phyloP scores from a whole-genome alignment of 2,113 vertebrate species.

The Pongo pygmaeus region DNA sequence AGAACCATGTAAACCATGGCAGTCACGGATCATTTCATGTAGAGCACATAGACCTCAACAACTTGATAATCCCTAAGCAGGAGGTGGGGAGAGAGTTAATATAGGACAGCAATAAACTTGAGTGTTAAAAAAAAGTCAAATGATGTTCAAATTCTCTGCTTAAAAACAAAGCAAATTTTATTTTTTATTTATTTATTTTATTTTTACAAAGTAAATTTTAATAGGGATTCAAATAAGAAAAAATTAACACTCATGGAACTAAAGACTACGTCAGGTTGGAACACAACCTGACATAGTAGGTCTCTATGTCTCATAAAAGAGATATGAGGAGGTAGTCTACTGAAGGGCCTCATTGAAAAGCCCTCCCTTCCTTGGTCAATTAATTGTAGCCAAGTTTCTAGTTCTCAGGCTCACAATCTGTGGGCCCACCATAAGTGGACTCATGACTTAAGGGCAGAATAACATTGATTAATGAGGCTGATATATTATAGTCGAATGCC shows the following conservation, averaged over 20 bases:
- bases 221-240: slow-evolving; percentile 10
- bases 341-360: background rate
- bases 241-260: background rate
- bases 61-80: background rate
- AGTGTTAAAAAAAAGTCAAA: background rate
- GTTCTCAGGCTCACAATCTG: slow-evolving; percentile 10
- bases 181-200: no score
- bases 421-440: background rate
- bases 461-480: background rate
- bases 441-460: background rate
- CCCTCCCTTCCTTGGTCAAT: background rate
- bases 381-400: background rate
- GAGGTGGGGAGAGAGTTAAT: background rate
- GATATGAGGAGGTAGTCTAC: background rate
- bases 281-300: no score
- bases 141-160: background rate
- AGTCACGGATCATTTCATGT: background rate
- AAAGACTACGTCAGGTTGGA: background rate
- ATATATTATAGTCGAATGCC: background rate
- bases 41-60: background rate
- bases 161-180: slow-evolving; percentile 39
- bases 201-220: background rate
- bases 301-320: no score
- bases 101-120: background rate
- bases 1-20: background rate